Percentiles rank a stretch among this genome's conserved stretches.
Conservation (phyloP, 2,888 invertebrate species). For the Pollenia amentaria region DNA sequence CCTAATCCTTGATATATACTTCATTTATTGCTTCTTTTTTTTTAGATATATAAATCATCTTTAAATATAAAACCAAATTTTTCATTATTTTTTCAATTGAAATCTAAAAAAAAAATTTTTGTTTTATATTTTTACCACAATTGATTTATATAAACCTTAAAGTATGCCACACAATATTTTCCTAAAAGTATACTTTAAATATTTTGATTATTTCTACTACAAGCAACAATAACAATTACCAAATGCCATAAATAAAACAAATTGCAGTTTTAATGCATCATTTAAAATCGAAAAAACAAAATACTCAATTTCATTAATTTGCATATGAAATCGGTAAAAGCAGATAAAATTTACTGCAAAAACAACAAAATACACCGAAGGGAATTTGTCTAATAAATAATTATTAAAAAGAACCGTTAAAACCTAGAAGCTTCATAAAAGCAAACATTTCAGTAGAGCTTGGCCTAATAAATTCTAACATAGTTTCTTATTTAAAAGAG, state of each 20-base stretch:
- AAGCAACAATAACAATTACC: constrained; percentile 6
- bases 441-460: no score
- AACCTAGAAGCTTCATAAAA: no score
- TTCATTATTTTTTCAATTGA: background rate
- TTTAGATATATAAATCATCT: constrained; percentile 11
- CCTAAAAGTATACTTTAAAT: constrained; percentile 53
- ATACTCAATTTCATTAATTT: constrained; percentile 24
- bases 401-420: no score
- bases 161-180: constrained; percentile 37
- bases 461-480: no score
- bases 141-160: background rate
- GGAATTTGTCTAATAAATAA: background rate
- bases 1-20: constrained; percentile 16
- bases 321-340: constrained; percentile 14
- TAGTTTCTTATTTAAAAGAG: no score
- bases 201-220: constrained; percentile 25
- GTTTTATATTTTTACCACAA: constrained; percentile 29
- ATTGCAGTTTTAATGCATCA: constrained; percentile 11
- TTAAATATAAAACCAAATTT: background rate
- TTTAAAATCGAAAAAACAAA: constrained; percentile 2
- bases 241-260: constrained; percentile 36
- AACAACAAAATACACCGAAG: background rate
- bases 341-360: background rate
- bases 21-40: background rate
- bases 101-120: background rate